Conservation (phyloP, 2,888 invertebrate species). For the Scaptodrosophila latifasciaeformis region DNA sequence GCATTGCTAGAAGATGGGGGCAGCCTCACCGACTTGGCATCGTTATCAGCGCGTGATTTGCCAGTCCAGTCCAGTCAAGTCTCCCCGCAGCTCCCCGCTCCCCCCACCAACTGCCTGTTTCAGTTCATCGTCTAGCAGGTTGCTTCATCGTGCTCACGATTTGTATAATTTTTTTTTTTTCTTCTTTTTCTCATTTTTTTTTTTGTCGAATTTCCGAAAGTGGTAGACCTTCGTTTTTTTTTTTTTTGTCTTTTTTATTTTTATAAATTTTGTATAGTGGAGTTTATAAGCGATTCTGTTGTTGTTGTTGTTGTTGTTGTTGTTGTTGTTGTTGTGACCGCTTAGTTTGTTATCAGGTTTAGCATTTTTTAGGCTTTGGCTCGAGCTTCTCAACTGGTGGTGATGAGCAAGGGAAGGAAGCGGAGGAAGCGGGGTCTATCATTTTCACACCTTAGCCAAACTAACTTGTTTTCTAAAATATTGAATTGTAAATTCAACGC, state of each 20-base stretch:
- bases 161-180: too few relatives aligned
- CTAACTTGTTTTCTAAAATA: constrained; percentile 49
- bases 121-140: background rate
- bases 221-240: constrained; percentile 66
- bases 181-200: too few relatives aligned
- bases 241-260: constrained; percentile 10
- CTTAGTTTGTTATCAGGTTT: constrained; percentile 57
- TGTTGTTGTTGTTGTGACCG: constrained; percentile 42
- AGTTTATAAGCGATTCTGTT: constrained; percentile 13
- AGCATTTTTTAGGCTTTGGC: background rate
- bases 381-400: constrained; percentile 21
- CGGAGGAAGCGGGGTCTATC: constrained; percentile 52
- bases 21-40: background rate
- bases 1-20: constrained; percentile 49
- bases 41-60: constrained; percentile 43
- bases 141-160: constrained; percentile 43
- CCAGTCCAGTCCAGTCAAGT: constrained; percentile 36
- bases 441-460: constrained; percentile 60
- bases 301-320: constrained; percentile 7
- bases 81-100: too few relatives aligned
- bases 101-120: too few relatives aligned
- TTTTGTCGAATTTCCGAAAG: constrained; percentile 63
- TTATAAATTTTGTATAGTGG: constrained; percentile 21
- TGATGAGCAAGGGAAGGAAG: too few relatives aligned
- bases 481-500: background rate